Percentiles rank a stretch among this genome's conserved stretches.
Conservation (phyloP, 2,113 vertebrate genomes). For the Herpailurus yagouaroundi region DNA sequence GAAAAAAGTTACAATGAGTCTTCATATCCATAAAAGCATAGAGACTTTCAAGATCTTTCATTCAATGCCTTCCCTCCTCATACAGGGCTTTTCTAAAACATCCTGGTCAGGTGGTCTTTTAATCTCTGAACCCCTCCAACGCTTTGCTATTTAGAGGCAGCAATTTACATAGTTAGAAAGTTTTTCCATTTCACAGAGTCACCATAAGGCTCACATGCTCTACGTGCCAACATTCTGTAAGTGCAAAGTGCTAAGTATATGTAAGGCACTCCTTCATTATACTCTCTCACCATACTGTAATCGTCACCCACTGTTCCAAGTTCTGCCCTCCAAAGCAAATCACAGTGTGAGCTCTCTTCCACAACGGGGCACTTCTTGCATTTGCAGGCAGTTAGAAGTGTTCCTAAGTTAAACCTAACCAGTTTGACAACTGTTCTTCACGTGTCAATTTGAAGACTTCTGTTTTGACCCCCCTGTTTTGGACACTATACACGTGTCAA, state of each 20-base stretch:
- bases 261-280: too few relatives aligned
- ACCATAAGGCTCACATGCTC: neutral
- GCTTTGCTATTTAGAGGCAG: neutral
- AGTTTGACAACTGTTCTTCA: neutral
- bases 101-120: neutral
- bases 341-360: neutral
- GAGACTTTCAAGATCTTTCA: neutral
- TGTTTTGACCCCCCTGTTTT: neutral
- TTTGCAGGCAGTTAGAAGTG: neutral
- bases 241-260: neutral
- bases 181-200: neutral
- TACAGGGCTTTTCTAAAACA: neutral
- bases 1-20: neutral
- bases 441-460: neutral
- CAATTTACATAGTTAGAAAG: neutral
- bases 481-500: neutral
- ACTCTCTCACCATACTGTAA: neutral
- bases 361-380: neutral
- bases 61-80: neutral
- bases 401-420: neutral
- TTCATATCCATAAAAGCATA: neutral
- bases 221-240: neutral
- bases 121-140: neutral
- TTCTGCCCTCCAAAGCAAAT: neutral
- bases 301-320: neutral